A percentile compares a stretch with the other conserved stretches of the same genome.
phyloP scores from a whole-genome alignment of 2,113 vertebrate species.

The Heterocephalus glaber region DNA sequence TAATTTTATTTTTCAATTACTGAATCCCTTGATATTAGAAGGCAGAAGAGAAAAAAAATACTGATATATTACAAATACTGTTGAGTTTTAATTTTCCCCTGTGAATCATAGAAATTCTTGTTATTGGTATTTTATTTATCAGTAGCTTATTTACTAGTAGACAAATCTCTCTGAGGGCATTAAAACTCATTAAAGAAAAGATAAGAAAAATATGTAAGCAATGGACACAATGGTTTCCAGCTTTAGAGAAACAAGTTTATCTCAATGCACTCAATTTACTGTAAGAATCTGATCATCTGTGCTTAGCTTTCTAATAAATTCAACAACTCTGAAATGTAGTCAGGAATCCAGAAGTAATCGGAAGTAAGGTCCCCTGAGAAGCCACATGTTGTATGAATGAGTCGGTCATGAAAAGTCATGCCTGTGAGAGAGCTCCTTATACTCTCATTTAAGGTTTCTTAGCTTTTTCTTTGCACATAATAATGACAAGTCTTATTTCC shows the following conservation, averaged over 20 bases:
- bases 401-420: background rate
- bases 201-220: background rate
- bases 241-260: slow-evolving; percentile 45
- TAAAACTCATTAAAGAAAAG: slow-evolving; percentile 44
- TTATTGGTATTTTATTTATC: slow-evolving; percentile 34
- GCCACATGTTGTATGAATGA: background rate
- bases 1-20: slow-evolving; percentile 60
- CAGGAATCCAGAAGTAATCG: background rate
- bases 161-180: background rate
- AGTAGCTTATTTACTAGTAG: slow-evolving; percentile 45
- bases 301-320: slow-evolving; percentile 32
- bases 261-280: slow-evolving; percentile 5
- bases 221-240: background rate
- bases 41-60: background rate
- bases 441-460: background rate
- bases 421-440: background rate
- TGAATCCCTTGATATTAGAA: background rate
- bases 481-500: background rate
- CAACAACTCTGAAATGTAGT: background rate
- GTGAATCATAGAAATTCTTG: slow-evolving; percentile 27
- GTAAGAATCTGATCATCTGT: background rate
- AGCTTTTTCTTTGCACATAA: background rate
- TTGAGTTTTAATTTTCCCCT: slow-evolving; percentile 17
- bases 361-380: background rate
- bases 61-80: background rate